Evolutionary conservation across 2,888 invertebrate genomes (phyloP).

Genomic region (Hedya salicella): DNA sequence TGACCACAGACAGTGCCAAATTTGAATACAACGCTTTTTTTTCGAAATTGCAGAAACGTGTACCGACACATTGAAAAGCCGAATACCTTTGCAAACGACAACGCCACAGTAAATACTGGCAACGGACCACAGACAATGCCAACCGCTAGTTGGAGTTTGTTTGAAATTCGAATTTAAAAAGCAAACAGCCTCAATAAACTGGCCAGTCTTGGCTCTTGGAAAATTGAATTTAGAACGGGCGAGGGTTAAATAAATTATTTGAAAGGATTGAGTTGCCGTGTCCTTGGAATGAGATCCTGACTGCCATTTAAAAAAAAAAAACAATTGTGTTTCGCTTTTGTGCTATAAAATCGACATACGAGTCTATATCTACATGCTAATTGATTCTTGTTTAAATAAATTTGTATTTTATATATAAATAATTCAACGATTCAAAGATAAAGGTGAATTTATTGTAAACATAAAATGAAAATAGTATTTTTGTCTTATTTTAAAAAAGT

Average conservation of each 20-base stretch:
- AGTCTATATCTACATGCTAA: too few relatives aligned
- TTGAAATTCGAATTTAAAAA: constrained; percentile 31
- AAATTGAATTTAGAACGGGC: constrained; percentile 27
- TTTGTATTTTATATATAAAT: too few relatives aligned
- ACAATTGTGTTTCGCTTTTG: not conserved
- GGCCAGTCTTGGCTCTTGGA: constrained; percentile 28
- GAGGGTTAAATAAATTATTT: constrained; percentile 2
- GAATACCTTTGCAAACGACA: not conserved
- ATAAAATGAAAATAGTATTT: too few relatives aligned
- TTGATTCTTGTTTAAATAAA: too few relatives aligned
- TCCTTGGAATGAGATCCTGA: not conserved
- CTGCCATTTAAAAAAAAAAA: not conserved
- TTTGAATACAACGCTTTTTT: not conserved
- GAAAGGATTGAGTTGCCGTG: not conserved
- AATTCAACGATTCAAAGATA: too few relatives aligned
- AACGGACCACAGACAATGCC: constrained; percentile 4
- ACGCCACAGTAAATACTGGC: constrained; percentile 6
- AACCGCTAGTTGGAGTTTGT: constrained; percentile 9
- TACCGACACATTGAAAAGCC: not conserved
- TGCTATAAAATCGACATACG: too few relatives aligned
- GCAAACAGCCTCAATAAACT: constrained; percentile 33
- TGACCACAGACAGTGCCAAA: too few relatives aligned
- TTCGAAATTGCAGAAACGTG: not conserved
- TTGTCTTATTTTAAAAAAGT: too few relatives aligned
- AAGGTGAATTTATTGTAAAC: too few relatives aligned